Conservation (phyloP, 1,140 invertebrate genomes). For the Probaryconus sp. region DNA sequence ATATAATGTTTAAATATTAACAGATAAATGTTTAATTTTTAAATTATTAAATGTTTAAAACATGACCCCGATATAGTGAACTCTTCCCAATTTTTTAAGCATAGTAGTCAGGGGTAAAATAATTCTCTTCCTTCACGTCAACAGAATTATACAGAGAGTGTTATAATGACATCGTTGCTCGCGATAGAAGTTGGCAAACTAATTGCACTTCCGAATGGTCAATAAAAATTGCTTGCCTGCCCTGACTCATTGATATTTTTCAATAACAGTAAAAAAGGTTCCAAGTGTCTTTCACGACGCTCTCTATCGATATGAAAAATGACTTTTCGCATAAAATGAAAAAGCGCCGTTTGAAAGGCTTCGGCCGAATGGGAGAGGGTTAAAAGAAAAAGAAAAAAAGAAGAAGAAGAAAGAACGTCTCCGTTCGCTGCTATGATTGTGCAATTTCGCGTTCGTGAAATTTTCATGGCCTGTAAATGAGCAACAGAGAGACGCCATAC, state of each 20-base stretch:
- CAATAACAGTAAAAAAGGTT: slow-evolving; percentile 35
- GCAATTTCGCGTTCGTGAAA: slow-evolving; percentile 47
- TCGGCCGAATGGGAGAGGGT: neutral
- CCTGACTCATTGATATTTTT: slow-evolving; percentile 18
- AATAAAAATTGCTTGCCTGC: slow-evolving; percentile 22
- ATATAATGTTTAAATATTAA: too few species aligned
- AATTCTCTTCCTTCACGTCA: too few species aligned
- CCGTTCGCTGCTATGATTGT: slow-evolving; percentile 15
- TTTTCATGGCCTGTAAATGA: slow-evolving; percentile 55
- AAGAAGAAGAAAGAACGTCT: slow-evolving; percentile 1
- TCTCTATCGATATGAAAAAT: slow-evolving; percentile 4
- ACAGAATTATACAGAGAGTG: too few species aligned
- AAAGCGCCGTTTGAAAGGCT: neutral
- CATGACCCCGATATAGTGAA: too few species aligned
- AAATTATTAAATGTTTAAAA: too few species aligned
- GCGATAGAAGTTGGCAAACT: slow-evolving; percentile 20
- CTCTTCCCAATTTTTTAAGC: too few species aligned
- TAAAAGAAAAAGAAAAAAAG: neutral
- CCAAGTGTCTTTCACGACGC: slow-evolving; percentile 17
- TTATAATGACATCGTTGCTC: slow-evolving; percentile 33
- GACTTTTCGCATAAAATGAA: neutral
- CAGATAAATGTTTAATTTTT: too few species aligned
- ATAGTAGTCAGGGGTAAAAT: too few species aligned
- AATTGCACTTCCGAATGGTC: slow-evolving; percentile 23
- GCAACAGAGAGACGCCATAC: slow-evolving; percentile 19